Evolutionary conservation across 2,113 vertebrate genomes (phyloP).

Genomic region (Archilochus colubris): DNA sequence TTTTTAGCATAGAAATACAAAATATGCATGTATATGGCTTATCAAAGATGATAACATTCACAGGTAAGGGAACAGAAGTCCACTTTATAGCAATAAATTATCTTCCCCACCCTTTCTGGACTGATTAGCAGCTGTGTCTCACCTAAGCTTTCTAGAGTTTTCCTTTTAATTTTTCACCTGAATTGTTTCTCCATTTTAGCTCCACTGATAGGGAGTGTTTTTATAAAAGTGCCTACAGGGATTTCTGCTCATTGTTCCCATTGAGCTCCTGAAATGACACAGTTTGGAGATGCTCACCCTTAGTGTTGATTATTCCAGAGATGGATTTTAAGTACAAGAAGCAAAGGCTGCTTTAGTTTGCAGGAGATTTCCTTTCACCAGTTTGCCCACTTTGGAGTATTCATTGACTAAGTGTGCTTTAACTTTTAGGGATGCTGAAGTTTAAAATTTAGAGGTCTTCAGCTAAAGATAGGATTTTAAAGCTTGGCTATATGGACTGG

Average conservation of each 20-base stretch:
- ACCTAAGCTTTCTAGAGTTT: conserved; percentile 33
- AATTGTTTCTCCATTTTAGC: conserved; percentile 39
- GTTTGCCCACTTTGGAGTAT: background rate
- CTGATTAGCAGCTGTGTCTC: conserved; percentile 45
- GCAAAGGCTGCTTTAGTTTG: background rate
- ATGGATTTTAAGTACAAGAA: conserved; percentile 5
- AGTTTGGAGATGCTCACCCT: background rate
- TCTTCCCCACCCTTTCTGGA: conserved; percentile 74
- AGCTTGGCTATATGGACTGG: background rate
- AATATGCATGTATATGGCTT: conserved; percentile 63
- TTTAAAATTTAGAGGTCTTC: background rate
- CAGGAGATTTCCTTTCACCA: background rate
- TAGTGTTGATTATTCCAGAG: background rate
- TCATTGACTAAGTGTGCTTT: background rate
- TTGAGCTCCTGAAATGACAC: background rate
- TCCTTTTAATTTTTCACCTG: conserved; percentile 50
- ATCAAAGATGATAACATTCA: conserved; percentile 79
- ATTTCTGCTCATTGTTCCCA: background rate
- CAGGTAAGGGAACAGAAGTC: conserved; percentile 73
- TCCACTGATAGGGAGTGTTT: background rate
- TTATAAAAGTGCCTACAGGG: background rate
- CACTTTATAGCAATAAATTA: conserved; percentile 79
- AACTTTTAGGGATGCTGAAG: background rate
- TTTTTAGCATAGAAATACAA: conserved; percentile 62
- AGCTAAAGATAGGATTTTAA: background rate